phyloP scores from a whole-genome alignment of 2,888 invertebrate genomes.

The Tribolium freemani region DNA sequence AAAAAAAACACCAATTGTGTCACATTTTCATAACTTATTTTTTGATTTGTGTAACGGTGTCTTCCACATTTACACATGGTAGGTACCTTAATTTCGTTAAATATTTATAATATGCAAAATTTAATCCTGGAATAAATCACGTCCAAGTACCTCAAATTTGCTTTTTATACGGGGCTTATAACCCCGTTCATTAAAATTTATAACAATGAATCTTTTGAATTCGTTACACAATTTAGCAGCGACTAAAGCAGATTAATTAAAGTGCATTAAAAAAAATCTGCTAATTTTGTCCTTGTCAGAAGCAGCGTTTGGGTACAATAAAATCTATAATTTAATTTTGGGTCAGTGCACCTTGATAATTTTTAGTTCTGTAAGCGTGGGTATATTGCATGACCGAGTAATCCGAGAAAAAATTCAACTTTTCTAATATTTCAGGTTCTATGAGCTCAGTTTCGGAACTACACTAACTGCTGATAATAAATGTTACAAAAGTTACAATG shows the following conservation, averaged over 20 bases:
- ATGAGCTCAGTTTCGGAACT: background rate
- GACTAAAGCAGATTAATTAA: background rate
- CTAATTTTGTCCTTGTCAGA: background rate
- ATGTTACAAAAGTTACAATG: background rate
- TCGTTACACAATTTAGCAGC: background rate
- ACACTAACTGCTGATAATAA: background rate
- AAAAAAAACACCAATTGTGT: slow-evolving; percentile 4
- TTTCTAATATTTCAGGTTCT: background rate
- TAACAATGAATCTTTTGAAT: background rate
- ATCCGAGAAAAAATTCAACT: background rate
- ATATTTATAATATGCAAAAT: slow-evolving; percentile 19
- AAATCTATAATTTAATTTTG: background rate
- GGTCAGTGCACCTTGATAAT: background rate
- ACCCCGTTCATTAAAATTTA: slow-evolving; percentile 21
- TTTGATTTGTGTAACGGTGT: background rate
- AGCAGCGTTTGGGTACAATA: background rate
- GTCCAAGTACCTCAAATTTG: background rate
- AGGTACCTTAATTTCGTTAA: background rate
- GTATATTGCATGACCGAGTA: background rate
- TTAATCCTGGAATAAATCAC: slow-evolving; percentile 11
- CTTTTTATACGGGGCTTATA: background rate
- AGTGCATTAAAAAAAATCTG: background rate
- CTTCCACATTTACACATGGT: background rate
- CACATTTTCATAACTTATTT: slow-evolving; percentile 14
- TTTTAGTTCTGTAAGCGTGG: background rate